Conservation (phyloP, 1,140 invertebrate genomes). For the Hycleus phaleratus region DNA sequence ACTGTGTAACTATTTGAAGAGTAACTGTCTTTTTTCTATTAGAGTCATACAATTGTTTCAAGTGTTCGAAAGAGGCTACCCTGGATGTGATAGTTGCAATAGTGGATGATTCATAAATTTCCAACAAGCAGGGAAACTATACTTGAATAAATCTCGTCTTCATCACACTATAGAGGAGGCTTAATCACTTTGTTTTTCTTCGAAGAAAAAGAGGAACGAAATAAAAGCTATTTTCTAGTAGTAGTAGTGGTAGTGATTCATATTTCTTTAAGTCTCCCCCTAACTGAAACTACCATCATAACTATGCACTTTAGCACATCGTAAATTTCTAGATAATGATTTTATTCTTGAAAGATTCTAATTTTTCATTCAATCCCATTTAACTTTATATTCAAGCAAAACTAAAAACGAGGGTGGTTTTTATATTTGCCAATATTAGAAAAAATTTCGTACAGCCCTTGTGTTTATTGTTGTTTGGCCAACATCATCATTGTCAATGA, state of each 20-base stretch:
- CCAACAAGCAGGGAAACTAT: conserved; percentile 6
- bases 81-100: conserved; percentile 4
- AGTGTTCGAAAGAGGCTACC: background rate
- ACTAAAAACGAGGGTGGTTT: too few relatives aligned
- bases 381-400: too few relatives aligned
- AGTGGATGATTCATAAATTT: conserved; percentile 7
- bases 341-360: conserved; percentile 1
- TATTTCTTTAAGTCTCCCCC: background rate
- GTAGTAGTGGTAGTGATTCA: background rate
- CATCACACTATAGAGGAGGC: background rate
- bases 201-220: background rate
- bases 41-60: background rate
- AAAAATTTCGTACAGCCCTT: too few relatives aligned
- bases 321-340: conserved; percentile 4
- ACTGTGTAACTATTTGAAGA: background rate
- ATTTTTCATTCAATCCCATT: too few relatives aligned
- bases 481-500: too few relatives aligned
- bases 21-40: too few relatives aligned
- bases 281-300: background rate
- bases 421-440: too few relatives aligned
- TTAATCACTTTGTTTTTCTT: conserved; percentile 6
- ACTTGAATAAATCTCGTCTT: conserved; percentile 7
- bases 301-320: conserved; percentile 1
- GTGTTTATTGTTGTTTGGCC: too few relatives aligned
- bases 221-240: background rate